Percentiles rank a stretch among this genome's conserved stretches.
These are phyloP conservation scores for Garra rufa DNA, from an alignment of 2,113 vertebrate species.

Conservation along the genomic window DNA sequence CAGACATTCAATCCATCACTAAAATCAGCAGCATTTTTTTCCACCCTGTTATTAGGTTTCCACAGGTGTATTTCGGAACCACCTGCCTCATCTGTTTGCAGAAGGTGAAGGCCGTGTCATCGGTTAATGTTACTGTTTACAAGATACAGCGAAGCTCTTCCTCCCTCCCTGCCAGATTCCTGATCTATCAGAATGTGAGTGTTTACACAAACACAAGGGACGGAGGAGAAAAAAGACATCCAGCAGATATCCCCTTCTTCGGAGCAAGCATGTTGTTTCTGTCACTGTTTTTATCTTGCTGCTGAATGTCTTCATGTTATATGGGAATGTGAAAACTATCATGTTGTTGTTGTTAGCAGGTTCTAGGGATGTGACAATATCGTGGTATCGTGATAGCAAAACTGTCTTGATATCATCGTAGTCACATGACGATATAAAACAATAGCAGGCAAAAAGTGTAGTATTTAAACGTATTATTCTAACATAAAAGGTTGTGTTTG, in stretches of 20 bases:
- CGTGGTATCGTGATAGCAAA: no score
- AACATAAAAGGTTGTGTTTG: no score
- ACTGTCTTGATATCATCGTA: no score
- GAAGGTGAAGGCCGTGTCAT: background rate
- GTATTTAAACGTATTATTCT: no score
- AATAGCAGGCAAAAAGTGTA: no score
- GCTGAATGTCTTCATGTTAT: slow-evolving; percentile 47
- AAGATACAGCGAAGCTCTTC: background rate
- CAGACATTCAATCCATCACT: background rate
- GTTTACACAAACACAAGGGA: slow-evolving; percentile 47
- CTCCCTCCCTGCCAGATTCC: background rate
- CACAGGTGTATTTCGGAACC: background rate
- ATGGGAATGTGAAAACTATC: background rate
- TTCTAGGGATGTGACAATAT: no score
- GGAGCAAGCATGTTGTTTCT: slow-evolving; percentile 39
- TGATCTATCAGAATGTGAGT: slow-evolving; percentile 18
- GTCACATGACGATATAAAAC: no score
- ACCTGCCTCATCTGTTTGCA: slow-evolving; percentile 20
- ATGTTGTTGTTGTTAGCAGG: background rate
- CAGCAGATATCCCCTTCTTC: background rate
- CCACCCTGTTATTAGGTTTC: background rate
- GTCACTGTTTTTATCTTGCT: slow-evolving; percentile 33
- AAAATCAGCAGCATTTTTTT: background rate
- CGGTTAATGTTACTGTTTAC: background rate
- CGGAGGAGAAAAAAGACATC: background rate